Base-by-base conservation (phyloP, 2,113 vertebrate genomes). In the Trachemys scripta region DNA sequence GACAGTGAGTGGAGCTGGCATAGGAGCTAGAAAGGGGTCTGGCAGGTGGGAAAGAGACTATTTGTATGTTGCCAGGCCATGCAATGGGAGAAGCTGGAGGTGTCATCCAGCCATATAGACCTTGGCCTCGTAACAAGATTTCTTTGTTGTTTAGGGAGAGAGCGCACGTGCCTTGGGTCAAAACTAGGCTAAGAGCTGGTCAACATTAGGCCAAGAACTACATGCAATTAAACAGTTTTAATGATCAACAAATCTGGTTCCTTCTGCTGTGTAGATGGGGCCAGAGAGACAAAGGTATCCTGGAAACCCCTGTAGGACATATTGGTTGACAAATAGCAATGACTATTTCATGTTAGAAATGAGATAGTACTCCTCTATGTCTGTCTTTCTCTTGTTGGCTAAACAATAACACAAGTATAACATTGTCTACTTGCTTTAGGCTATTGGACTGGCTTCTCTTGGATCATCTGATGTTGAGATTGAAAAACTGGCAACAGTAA, bases 401-500 rank as follows among this genome's bases (percentile, higher is more conserved):
- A 97, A 97, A 93, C 95, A 96, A 96, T 91, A 95, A 79, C 88
- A 62, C 96, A 65, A n/a, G 89, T 94, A 90, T 96, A 96, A 95
- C 84, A 9, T 75, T 94, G 95, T 79, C 95, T 95, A 25, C 86
- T 96, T 87, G 90, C 93, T 97, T 65, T 97, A 99, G 98, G 99
- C 99, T 97, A 99, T 99, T 97, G 98, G 98, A 92, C 97, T 99
- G 5, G 98, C 98, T 89, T 99, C 99, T 35, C 98, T 99, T 35
- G 98, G 98, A 96, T 98, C 98, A 82, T 99, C 98, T 87, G 99
- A 99, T 96, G 98, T 95, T n/a, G 98, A 99, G 90, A 99, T 99
- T 95, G 99, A 99, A 98, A 99, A 98, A 98, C 98, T 99, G 59
- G 98, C 99, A 93, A 98, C 98, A 88, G 98, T 99, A 95, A 98